These are phyloP conservation scores for Leucoma salicis DNA, from an alignment of 2,888 invertebrate genomes.

Conservation along the genomic window DNA sequence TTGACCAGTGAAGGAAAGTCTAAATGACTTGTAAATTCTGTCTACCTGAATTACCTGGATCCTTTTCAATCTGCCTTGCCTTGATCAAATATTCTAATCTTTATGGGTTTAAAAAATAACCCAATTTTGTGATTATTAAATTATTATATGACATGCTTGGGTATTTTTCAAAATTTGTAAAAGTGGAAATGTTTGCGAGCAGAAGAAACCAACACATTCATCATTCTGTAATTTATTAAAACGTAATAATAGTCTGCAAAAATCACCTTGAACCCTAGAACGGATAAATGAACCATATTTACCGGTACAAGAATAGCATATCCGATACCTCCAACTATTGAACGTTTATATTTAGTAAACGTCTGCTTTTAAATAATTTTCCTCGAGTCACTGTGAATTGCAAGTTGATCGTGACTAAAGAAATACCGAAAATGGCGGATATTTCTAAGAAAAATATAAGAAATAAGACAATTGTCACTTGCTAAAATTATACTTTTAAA, in stretches of 20 bases:
- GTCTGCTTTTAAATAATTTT: conserved; percentile 5
- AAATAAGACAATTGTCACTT: conserved; percentile 10
- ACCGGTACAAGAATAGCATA: conserved; percentile 23
- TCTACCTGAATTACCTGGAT: too few species aligned
- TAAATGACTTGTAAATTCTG: too few species aligned
- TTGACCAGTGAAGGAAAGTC: too few species aligned
- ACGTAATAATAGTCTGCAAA: conserved; percentile 14
- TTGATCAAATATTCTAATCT: too few species aligned
- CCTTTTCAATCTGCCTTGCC: too few species aligned
- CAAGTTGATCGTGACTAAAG: neutral
- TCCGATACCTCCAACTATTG: neutral
- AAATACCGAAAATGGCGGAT: neutral
- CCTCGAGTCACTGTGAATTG: conserved; percentile 10
- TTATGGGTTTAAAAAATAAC: too few species aligned
- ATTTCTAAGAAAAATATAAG: neutral
- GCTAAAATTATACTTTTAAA: conserved; percentile 31
- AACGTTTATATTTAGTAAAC: neutral
- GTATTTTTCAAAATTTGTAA: too few species aligned
- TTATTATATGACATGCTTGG: too few species aligned
- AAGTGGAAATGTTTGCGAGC: too few species aligned
- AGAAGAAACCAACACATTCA: too few species aligned
- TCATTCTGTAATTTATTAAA: too few species aligned
- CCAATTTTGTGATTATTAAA: too few species aligned
- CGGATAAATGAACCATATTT: conserved; percentile 16
- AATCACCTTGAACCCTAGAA: conserved; percentile 29